These are phyloP conservation scores for Netelia fuscicornis DNA, from an alignment of 2,888 invertebrate species.

Conservation along the genomic window DNA sequence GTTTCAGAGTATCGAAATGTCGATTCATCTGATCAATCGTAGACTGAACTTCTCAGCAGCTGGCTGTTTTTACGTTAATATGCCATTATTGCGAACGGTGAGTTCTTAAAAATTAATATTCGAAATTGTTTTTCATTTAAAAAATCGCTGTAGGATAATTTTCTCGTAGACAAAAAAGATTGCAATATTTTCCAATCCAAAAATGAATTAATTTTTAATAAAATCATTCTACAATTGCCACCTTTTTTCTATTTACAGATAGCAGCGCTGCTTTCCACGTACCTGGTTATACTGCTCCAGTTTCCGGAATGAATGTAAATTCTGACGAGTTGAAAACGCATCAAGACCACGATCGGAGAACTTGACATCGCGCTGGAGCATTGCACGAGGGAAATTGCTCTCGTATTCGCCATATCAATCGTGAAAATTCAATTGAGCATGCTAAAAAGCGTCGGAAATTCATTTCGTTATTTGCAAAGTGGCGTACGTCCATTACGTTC, in stretches of 20 bases:
- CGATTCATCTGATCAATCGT: constrained; percentile 77
- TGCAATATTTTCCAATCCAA: background rate
- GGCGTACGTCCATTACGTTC: background rate
- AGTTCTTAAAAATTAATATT: constrained; percentile 53
- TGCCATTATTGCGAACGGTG: constrained; percentile 80
- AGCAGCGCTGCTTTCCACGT: constrained; percentile 77
- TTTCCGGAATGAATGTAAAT: constrained; percentile 69
- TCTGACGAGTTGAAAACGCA: constrained; percentile 56
- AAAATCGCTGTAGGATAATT: background rate
- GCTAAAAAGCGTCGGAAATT: background rate
- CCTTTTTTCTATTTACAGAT: constrained; percentile 75
- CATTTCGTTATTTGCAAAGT: background rate
- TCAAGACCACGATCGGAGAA: background rate
- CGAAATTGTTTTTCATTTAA: background rate
- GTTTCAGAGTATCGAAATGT: constrained; percentile 70
- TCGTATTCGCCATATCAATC: background rate
- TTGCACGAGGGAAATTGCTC: background rate
- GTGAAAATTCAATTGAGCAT: constrained; percentile 34
- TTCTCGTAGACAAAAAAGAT: background rate
- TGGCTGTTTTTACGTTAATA: constrained; percentile 80
- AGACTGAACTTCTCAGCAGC: constrained; percentile 80
- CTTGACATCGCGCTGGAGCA: background rate
- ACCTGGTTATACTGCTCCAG: constrained; percentile 81
- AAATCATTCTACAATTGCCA: constrained; percentile 4
- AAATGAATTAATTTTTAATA: background rate